Evolutionary conservation across 2,888 invertebrate species (phyloP), one percentile per base, ranked within the genome.

Genomic region (Stenodera caucasica): DNA sequence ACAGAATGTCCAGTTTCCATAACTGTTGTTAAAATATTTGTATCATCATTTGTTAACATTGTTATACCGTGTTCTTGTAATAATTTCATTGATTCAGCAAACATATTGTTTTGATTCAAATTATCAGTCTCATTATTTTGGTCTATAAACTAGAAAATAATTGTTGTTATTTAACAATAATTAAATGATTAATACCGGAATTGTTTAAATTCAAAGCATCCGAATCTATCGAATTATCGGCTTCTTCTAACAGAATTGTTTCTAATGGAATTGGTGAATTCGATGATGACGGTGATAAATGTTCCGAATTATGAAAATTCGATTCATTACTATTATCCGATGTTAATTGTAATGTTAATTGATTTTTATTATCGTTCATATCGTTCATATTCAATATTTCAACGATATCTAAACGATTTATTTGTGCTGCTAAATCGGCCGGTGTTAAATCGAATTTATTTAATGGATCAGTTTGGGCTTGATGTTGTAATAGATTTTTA

Each of bases 1-100:
- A 95, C 87, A 63, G 91, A 91, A 74, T 94, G 89, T 0, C 95
- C 95, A 79, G 89, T 90, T 81, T 92, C 90, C 77, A 96, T 85
- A 32, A 93, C 94, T 61, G 87, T 89, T 67, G 90, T 89, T 59
- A 94, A 87, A 64, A 90, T 84, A 61, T 82, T 90, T 80, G 82
- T 86, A 69, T 89, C 88, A 77, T 94, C 94, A 62, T 71, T 70
- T 54, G 92, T 90, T 77, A 94, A 85, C 88, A 95, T 90, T 50
- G 92, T 90, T 73, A 94, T 93, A 64, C 94, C 94, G 81, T 94
- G 93, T 69, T 88, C 86, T 77, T 93, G 90, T 61, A 95, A 83
- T 80, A 94, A 83, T 77, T 88, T 86, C 65, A 90, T 82, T 18
- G 83, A 83, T 64, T 82, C 82, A 0, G 73, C 68, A 58, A 75